Conservation (phyloP, 2,888 invertebrate species). For the Agriopis marginaria region DNA sequence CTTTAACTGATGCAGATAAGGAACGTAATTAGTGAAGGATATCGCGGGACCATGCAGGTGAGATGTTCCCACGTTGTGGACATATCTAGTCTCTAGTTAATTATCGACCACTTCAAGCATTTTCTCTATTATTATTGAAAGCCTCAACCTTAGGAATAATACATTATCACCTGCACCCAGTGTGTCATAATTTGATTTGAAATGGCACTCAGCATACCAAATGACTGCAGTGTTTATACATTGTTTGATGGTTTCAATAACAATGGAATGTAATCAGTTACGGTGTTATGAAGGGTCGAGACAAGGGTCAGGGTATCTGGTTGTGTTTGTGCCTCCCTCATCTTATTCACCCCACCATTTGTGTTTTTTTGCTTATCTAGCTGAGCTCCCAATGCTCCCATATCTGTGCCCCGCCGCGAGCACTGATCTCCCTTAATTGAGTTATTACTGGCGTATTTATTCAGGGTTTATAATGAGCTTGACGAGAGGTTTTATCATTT, state of each 20-base stretch:
- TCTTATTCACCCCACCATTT: conserved; percentile 63
- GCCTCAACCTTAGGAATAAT: background rate
- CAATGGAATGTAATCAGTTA: conserved; percentile 79
- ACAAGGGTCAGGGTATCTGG: conserved; percentile 68
- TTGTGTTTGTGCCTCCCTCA: conserved; percentile 65
- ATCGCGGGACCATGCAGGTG: conserved; percentile 66
- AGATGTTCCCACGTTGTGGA: conserved; percentile 69
- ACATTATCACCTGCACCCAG: conserved; percentile 24
- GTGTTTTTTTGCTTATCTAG: conserved; percentile 69
- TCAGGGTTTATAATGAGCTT: conserved; percentile 62
- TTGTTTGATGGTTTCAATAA: conserved; percentile 72
- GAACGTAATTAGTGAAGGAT: conserved; percentile 78
- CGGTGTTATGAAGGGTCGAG: conserved; percentile 69
- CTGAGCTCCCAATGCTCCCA: conserved; percentile 52
- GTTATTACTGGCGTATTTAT: conserved; percentile 79
- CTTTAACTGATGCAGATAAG: conserved; percentile 81
- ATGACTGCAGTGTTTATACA: conserved; percentile 66
- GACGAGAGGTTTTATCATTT: conserved; percentile 42
- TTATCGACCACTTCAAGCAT: conserved; percentile 2
- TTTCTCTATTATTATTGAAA: conserved; percentile 13
- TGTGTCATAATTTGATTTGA: conserved; percentile 33
- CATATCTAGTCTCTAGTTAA: background rate
- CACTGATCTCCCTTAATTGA: conserved; percentile 78
- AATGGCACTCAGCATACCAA: conserved; percentile 42
- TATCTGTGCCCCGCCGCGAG: conserved; percentile 62